Evolutionary conservation across 1,140 invertebrate genomes (phyloP).

Genomic region (Ceratoteleas bidentatus): DNA sequence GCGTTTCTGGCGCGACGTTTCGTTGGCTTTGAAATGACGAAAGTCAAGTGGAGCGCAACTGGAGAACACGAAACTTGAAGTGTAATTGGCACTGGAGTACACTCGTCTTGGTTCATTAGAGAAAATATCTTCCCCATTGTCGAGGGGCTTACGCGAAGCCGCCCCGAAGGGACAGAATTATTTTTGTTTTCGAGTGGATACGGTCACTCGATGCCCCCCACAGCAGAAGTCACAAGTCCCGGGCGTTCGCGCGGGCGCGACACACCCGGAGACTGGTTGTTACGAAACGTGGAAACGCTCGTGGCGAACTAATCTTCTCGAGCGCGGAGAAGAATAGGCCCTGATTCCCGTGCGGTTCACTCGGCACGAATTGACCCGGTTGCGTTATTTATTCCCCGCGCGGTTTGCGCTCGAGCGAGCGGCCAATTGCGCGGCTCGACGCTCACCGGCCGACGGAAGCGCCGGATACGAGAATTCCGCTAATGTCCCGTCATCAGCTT

Average conservation of each 20-base stretch:
- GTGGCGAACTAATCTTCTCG: slow-evolving; percentile 79
- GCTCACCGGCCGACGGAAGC: slow-evolving; percentile 33
- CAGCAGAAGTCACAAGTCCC: slow-evolving; percentile 21
- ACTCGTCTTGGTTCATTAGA: slow-evolving; percentile 82
- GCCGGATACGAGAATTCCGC: slow-evolving; percentile 19
- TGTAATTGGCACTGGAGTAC: slow-evolving; percentile 81
- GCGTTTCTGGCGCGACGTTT: slow-evolving; percentile 64
- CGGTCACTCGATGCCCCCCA: slow-evolving; percentile 74
- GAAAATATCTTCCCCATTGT: slow-evolving; percentile 81
- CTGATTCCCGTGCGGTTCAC: slow-evolving; percentile 70
- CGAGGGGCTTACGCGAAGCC: slow-evolving; percentile 74
- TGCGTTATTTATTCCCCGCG: slow-evolving; percentile 37
- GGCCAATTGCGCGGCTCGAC: slow-evolving; percentile 27
- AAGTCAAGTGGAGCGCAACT: slow-evolving; percentile 77
- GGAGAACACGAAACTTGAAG: slow-evolving; percentile 76
- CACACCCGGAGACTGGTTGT: slow-evolving; percentile 62
- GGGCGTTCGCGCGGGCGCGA: slow-evolving; percentile 23
- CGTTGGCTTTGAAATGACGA: slow-evolving; percentile 77
- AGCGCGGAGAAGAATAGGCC: slow-evolving; percentile 75
- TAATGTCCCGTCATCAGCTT: slow-evolving; percentile 39
- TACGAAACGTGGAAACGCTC: slow-evolving; percentile 77
- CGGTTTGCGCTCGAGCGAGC: slow-evolving; percentile 19
- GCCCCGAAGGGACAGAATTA: slow-evolving; percentile 75
- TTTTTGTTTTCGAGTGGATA: slow-evolving; percentile 80
- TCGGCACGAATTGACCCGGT: slow-evolving; percentile 56